A percentile compares a stretch with the other conserved stretches of the same genome.
Conservation (phyloP, 2,888 invertebrate genomes). For the Liposcelis brunnea region DNA sequence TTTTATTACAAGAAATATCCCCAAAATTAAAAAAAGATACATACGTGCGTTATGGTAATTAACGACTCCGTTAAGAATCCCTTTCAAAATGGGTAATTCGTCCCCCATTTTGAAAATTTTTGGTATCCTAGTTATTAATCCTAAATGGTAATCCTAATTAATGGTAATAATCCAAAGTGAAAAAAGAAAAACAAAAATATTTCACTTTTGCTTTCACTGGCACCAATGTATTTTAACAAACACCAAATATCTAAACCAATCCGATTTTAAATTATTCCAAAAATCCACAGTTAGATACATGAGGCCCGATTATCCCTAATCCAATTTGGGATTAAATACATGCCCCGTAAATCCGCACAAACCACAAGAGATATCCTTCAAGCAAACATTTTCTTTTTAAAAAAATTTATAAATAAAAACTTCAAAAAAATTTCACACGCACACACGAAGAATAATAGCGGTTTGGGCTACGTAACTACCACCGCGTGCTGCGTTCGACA, state of each 20-base stretch:
- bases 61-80: constrained; percentile 77
- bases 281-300: no score
- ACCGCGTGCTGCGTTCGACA: constrained; percentile 41
- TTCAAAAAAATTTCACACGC: no score
- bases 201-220: background rate
- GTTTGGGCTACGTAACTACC: constrained; percentile 21
- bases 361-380: no score
- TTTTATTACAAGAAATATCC: no score
- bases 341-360: no score
- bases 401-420: no score
- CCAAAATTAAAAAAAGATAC: constrained; percentile 32
- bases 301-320: background rate
- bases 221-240: constrained; percentile 8
- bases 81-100: constrained; percentile 79
- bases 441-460: background rate
- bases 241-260: background rate
- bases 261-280: no score
- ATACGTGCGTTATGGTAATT: constrained; percentile 88
- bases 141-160: constrained; percentile 4
- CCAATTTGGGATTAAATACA: no score
- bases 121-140: background rate
- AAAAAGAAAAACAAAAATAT: no score
- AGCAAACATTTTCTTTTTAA: no score
- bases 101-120: constrained; percentile 65
- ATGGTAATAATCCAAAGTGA: no score